These are phyloP conservation scores for Ochropleura plecta DNA, from an alignment of 2,888 invertebrate genomes.

Conservation along the genomic window DNA sequence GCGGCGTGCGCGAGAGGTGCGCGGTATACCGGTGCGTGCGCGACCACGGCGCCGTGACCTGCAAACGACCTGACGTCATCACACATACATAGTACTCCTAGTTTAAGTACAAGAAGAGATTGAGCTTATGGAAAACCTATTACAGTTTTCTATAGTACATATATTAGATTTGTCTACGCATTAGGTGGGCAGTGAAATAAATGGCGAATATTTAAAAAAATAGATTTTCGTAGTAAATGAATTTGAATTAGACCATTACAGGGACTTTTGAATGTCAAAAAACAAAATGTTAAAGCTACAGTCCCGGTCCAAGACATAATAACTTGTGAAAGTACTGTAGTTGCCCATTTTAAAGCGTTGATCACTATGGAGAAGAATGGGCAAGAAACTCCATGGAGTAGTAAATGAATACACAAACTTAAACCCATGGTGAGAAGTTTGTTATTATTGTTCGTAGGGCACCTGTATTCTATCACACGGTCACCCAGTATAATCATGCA, in stretches of 20 bases:
- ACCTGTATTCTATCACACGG: too few relatives aligned
- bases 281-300: too few relatives aligned
- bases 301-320: too few relatives aligned
- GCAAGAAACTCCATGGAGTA: too few relatives aligned
- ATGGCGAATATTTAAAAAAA: background rate
- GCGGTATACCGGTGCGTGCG: constrained; percentile 80
- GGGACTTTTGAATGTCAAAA: too few relatives aligned
- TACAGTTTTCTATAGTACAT: background rate
- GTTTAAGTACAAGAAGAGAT: background rate
- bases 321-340: too few relatives aligned
- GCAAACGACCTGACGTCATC: constrained; percentile 56
- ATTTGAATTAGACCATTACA: too few relatives aligned
- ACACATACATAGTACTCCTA: constrained; percentile 23
- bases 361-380: too few relatives aligned
- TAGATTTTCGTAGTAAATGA: background rate
- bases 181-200: background rate
- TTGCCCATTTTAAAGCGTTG: too few relatives aligned
- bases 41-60: constrained; percentile 85
- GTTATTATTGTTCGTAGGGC: background rate
- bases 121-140: background rate
- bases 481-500: background rate
- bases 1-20: constrained; percentile 82
- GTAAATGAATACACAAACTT: background rate
- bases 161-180: background rate
- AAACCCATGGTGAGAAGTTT: background rate